Percentiles rank a stretch among this genome's conserved stretches.
Evolutionary conservation across 2,888 invertebrate genomes (phyloP).

Genomic region (Carpatolechia fugitivella): DNA sequence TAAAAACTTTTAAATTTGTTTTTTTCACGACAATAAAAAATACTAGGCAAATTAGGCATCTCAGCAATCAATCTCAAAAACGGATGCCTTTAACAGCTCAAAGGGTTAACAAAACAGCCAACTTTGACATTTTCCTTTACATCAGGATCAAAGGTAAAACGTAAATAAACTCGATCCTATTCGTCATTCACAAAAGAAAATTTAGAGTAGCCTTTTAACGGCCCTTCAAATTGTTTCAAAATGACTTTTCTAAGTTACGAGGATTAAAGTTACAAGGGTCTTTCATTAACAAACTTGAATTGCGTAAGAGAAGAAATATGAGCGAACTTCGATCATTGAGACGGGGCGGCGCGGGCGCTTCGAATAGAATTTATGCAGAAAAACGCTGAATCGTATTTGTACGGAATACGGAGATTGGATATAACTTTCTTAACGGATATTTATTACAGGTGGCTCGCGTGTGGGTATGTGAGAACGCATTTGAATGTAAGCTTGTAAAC

Average conservation of each 20-base stretch:
- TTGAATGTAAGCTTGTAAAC: background rate
- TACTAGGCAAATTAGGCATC: no score
- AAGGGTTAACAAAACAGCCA: background rate
- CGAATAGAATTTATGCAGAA: slow-evolving; percentile 39
- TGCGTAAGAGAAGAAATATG: slow-evolving; percentile 62
- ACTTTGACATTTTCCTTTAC: slow-evolving; percentile 2
- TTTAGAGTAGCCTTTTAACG: slow-evolving; percentile 24
- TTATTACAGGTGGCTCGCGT: slow-evolving; percentile 4
- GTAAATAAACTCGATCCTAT: slow-evolving; percentile 18
- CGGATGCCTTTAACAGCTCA: background rate
- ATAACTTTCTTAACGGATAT: background rate
- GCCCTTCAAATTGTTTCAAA: slow-evolving; percentile 46
- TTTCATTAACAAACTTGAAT: slow-evolving; percentile 66
- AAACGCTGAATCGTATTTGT: slow-evolving; percentile 24
- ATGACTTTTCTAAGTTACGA: slow-evolving; percentile 54
- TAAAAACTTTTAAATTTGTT: no score
- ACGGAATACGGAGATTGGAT: background rate
- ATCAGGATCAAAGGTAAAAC: slow-evolving; percentile 6
- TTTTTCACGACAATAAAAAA: no score
- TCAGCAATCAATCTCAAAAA: no score
- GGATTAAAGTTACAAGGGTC: slow-evolving; percentile 60
- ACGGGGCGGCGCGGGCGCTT: slow-evolving; percentile 40
- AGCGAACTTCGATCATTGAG: slow-evolving; percentile 63
- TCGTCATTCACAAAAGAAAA: slow-evolving; percentile 26
- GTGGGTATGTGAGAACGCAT: background rate